Conservation (phyloP, 2,888 invertebrate genomes). For the Sipha maydis region DNA sequence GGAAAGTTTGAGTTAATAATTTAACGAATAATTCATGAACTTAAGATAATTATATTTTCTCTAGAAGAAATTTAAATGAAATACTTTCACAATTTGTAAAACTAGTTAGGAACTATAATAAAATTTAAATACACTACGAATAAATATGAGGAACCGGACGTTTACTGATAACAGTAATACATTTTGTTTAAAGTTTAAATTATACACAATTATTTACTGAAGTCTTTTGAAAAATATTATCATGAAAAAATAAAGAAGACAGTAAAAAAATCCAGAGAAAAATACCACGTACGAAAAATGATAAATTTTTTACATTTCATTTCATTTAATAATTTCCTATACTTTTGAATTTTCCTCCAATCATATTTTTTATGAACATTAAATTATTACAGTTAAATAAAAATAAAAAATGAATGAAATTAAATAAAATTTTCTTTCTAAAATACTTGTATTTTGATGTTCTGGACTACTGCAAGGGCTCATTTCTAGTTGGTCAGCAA, state of each 20-base stretch:
- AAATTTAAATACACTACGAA: slow-evolving; percentile 46
- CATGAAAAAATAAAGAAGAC: not conserved
- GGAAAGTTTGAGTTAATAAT: slow-evolving; percentile 38
- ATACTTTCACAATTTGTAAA: slow-evolving; percentile 23
- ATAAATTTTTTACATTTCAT: slow-evolving; percentile 15
- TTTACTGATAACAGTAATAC: slow-evolving; percentile 36
- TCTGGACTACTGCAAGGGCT: slow-evolving; percentile 57
- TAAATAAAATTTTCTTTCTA: not conserved
- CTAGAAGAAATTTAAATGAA: slow-evolving; percentile 18
- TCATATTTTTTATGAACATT: not conserved
- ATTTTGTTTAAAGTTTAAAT: slow-evolving; percentile 36
- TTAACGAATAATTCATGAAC: not conserved
- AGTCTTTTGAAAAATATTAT: slow-evolving; percentile 41
- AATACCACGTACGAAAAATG: not conserved
- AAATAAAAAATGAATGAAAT: not conserved
- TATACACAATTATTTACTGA: slow-evolving; percentile 23
- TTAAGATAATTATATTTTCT: slow-evolving; percentile 25
- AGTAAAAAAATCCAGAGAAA: not conserved
- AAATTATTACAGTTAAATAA: not conserved
- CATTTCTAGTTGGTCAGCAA: slow-evolving; percentile 76
- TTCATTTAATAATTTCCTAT: not conserved
- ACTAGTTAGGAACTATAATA: slow-evolving; percentile 51
- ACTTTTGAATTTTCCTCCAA: not conserved
- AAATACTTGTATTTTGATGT: slow-evolving; percentile 37
- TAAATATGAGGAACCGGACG: slow-evolving; percentile 41